Percentiles rank a stretch among this genome's conserved stretches.
phyloP scores from a whole-genome alignment of 2,113 vertebrate species.

The Antechinus stuartii region DNA sequence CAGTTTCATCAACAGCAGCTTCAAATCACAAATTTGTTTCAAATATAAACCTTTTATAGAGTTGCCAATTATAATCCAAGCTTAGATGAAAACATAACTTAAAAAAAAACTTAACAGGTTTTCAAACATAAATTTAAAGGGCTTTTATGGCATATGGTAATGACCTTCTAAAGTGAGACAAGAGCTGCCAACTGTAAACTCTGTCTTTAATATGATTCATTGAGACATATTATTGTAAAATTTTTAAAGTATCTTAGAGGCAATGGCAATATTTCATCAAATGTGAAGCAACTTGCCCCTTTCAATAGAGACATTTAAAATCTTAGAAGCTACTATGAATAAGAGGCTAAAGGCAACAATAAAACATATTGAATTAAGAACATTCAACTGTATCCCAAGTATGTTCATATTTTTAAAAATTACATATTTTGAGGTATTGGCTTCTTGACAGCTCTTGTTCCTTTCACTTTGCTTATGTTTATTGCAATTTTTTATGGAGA shows the following conservation, averaged over 20 bases:
- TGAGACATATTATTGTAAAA: background rate
- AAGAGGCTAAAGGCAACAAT: slow-evolving; percentile 2
- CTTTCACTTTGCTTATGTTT: slow-evolving; percentile 15
- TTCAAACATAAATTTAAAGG: slow-evolving; percentile 51
- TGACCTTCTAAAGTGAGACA: background rate
- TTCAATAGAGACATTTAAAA: slow-evolving; percentile 38
- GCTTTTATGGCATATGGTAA: slow-evolving; percentile 57
- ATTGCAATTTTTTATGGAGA: slow-evolving; percentile 59
- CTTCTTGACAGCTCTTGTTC: slow-evolving; percentile 19
- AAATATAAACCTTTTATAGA: slow-evolving; percentile 53
- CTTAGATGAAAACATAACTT: slow-evolving; percentile 63
- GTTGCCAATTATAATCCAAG: slow-evolving; percentile 54
- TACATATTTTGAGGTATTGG: background rate
- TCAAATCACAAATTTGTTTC: slow-evolving; percentile 32
- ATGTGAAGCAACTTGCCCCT: slow-evolving; percentile 51
- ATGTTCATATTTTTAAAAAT: slow-evolving; percentile 11
- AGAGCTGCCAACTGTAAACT: background rate
- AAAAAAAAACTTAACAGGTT: slow-evolving; percentile 64
- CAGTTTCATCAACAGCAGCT: background rate
- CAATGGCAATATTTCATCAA: slow-evolving; percentile 50
- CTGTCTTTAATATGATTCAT: background rate
- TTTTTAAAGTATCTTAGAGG: slow-evolving; percentile 16
- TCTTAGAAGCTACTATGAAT: slow-evolving; percentile 24
- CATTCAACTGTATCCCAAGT: background rate
- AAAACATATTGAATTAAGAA: background rate